Conservation (phyloP, 2,888 invertebrate species). For the Bedellia somnulentella region DNA sequence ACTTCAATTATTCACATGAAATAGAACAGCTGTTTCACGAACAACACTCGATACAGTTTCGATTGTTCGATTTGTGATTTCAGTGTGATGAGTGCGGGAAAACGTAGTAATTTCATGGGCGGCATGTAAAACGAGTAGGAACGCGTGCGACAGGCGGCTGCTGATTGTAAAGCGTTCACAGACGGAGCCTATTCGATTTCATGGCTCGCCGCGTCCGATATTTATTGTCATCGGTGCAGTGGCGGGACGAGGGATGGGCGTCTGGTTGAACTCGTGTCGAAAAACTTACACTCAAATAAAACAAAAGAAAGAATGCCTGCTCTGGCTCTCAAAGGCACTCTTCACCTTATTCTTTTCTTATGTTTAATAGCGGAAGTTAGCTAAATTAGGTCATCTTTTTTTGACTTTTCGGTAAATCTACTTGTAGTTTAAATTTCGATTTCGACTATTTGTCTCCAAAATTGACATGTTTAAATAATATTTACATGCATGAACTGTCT, state of each 20-base stretch:
- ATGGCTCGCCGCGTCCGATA: constrained; percentile 57
- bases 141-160: constrained; percentile 46
- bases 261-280: constrained; percentile 55
- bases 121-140: constrained; percentile 16
- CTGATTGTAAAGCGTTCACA: constrained; percentile 60
- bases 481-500: too few species aligned
- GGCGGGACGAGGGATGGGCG: constrained; percentile 41
- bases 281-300: constrained; percentile 30
- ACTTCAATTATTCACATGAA: constrained; percentile 22
- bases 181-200: constrained; percentile 62
- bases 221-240: constrained; percentile 61
- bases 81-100: too few species aligned
- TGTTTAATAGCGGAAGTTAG: too few species aligned
- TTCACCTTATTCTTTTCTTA: too few species aligned
- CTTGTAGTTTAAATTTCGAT: too few species aligned
- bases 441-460: too few species aligned
- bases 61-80: too few species aligned
- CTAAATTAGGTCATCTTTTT: too few species aligned
- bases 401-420: too few species aligned
- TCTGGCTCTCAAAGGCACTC: too few species aligned
- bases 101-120: constrained; percentile 41
- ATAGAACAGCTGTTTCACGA: constrained; percentile 1
- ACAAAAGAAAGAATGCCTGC: background rate
- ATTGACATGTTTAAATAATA: too few species aligned
- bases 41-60: too few species aligned